These are phyloP conservation scores for Rhagoletis zephyria DNA, from an alignment of 1,140 invertebrate species.

Conservation along the genomic window DNA sequence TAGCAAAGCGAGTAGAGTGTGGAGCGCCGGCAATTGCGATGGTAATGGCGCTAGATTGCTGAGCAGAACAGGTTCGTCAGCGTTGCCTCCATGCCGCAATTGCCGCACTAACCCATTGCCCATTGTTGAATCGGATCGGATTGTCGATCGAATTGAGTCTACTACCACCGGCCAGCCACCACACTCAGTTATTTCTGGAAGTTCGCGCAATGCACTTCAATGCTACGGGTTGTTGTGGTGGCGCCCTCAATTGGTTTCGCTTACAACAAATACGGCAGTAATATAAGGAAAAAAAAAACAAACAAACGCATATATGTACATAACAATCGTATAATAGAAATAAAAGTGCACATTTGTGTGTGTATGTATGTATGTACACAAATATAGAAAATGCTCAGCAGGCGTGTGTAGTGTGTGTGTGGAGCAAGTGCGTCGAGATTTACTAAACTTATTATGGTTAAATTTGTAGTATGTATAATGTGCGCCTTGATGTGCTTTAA, in stretches of 20 bases:
- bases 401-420: neutral
- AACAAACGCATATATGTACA: neutral
- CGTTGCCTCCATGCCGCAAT: neutral
- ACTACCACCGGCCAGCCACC: neutral
- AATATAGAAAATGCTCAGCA: neutral
- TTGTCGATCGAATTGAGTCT: conserved; percentile 34
- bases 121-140: conserved; percentile 14
- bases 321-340: neutral
- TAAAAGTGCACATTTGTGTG: neutral
- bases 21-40: conserved; percentile 35
- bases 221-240: conserved; percentile 19
- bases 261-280: neutral
- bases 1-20: conserved; percentile 8
- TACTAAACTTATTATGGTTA: neutral
- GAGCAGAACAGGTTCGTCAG: conserved; percentile 44
- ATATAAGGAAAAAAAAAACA: neutral
- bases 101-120: conserved; percentile 25
- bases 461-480: neutral
- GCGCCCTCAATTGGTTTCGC: conserved; percentile 19
- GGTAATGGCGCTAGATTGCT: neutral
- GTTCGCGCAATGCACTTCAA: conserved; percentile 53
- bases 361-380: neutral
- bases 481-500: neutral
- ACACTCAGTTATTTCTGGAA: conserved; percentile 54
- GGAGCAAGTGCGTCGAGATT: conserved; percentile 17